Percentiles rank a stretch among this genome's conserved stretches.
Evolutionary conservation across 2,113 vertebrate genomes (phyloP).

Genomic region (Herpetotheres cachinnans): DNA sequence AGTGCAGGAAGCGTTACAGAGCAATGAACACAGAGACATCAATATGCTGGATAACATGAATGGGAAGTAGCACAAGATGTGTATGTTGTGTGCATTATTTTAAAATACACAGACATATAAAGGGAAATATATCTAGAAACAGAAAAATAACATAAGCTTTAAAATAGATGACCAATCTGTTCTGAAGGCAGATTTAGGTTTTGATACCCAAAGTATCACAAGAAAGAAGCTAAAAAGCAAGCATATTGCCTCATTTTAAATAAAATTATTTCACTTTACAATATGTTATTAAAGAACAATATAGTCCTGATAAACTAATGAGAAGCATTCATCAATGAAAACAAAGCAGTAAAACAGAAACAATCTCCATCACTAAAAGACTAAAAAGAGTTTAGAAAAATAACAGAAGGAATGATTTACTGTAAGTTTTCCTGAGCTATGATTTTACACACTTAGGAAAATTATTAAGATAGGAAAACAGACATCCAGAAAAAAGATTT

Average conservation of each 20-base stretch:
- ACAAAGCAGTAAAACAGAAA: background rate
- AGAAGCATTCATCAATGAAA: background rate
- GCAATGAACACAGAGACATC: background rate
- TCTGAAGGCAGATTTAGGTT: background rate
- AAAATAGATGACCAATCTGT: background rate
- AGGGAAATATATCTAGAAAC: background rate
- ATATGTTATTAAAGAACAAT: background rate
- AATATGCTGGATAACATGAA: background rate
- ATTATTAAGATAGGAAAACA: background rate
- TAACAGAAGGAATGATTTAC: background rate
- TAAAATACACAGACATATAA: background rate
- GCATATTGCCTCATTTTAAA: background rate
- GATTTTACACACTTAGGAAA: background rate
- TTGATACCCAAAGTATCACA: background rate
- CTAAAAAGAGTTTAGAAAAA: background rate
- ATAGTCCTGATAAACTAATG: background rate
- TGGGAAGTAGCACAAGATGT: background rate
- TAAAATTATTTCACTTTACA: background rate
- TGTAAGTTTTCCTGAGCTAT: background rate
- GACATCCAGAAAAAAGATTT: background rate
- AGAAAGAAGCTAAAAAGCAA: background rate
- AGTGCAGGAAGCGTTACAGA: background rate
- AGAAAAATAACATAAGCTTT: background rate
- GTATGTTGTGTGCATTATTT: background rate
- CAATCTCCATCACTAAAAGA: background rate